phyloP scores from a whole-genome alignment of 1,140 invertebrate species.

The Trichogramma pretiosum region DNA sequence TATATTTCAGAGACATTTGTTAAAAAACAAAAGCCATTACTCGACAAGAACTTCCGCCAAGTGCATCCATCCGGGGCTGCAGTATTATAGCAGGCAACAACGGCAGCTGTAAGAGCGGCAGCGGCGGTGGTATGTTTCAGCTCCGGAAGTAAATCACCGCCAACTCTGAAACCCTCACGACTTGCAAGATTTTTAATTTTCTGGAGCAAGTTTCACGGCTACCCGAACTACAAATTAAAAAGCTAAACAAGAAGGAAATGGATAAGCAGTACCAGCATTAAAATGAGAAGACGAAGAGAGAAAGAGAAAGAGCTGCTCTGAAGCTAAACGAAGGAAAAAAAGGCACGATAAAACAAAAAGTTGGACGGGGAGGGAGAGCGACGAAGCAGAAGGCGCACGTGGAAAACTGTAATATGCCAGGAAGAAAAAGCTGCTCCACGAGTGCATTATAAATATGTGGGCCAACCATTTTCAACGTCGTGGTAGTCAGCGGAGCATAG shows the following conservation, averaged over 20 bases:
- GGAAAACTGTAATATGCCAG: too few species aligned
- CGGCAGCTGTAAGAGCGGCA: too few species aligned
- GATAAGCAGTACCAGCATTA: too few species aligned
- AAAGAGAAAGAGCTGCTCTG: too few species aligned
- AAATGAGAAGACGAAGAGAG: background rate
- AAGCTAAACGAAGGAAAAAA: too few species aligned
- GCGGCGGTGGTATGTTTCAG: too few species aligned
- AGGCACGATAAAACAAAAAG: conserved; percentile 13
- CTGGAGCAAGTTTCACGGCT: background rate
- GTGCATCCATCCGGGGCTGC: background rate
- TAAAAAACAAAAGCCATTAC: conserved; percentile 1
- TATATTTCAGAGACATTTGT: too few species aligned
- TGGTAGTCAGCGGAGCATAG: conserved; percentile 27
- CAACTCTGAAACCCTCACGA: background rate
- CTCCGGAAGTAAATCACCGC: too few species aligned
- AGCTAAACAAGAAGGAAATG: background rate
- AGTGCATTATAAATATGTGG: conserved; percentile 26
- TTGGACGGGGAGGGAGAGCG: background rate
- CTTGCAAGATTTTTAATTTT: conserved; percentile 4
- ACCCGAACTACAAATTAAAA: conserved; percentile 5
- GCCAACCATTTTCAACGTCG: conserved; percentile 25
- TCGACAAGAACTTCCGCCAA: too few species aligned
- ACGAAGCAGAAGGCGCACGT: too few species aligned
- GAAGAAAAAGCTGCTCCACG: background rate
- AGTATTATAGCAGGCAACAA: background rate